These are phyloP conservation scores for Serinus canaria DNA, from an alignment of 2,113 vertebrate genomes.

Conservation along the genomic window DNA sequence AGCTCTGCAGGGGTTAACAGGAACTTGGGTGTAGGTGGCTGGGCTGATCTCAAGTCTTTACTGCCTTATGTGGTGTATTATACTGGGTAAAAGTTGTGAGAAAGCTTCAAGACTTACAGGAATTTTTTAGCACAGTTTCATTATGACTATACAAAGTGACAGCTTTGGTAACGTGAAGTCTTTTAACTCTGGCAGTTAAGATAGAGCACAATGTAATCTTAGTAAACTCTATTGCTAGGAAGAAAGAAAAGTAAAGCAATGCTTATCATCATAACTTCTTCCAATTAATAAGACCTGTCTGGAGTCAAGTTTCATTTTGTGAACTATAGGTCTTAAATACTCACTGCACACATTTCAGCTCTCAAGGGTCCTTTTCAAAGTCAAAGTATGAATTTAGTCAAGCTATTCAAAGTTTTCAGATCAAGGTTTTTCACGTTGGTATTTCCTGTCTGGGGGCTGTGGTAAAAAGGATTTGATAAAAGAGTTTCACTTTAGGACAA, in stretches of 20 bases:
- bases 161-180: conserved; percentile 20
- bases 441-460: conserved; percentile 39
- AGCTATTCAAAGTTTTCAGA: conserved; percentile 51
- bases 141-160: background rate
- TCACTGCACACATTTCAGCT: conserved; percentile 5
- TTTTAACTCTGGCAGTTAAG: conserved; percentile 42
- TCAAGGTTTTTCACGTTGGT: conserved; percentile 40
- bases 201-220: conserved; percentile 50
- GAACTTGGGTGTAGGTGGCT: background rate
- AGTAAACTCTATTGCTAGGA: background rate
- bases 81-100: background rate
- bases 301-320: conserved; percentile 64
- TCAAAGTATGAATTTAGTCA: conserved; percentile 34
- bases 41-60: background rate
- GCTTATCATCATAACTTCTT: conserved; percentile 62
- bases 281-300: conserved; percentile 64
- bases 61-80: background rate
- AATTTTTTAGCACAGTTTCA: background rate
- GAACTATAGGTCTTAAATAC: conserved; percentile 20
- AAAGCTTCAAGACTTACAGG: background rate
- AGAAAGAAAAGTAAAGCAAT: conserved; percentile 48
- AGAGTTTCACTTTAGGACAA: conserved; percentile 28
- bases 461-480: conserved; percentile 39
- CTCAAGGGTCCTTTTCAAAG: conserved; percentile 50
- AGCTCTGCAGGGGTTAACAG: background rate